Conservation (phyloP, 2,113 vertebrate genomes). For the Lepus timidus region DNA sequence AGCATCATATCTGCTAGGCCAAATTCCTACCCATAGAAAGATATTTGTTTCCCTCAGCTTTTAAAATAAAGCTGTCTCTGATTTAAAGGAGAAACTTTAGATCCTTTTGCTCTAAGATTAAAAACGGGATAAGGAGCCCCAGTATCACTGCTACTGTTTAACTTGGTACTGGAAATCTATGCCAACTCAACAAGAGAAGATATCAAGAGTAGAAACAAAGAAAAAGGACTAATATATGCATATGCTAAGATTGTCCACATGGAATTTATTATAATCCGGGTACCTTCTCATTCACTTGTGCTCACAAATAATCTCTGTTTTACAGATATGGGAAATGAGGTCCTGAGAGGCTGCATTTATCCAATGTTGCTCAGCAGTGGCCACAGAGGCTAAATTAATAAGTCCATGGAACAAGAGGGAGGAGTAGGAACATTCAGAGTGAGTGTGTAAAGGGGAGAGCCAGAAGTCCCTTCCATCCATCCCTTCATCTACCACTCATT, state of each 20-base stretch:
- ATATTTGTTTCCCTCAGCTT: not conserved
- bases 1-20: no score
- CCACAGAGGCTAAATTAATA: not conserved
- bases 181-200: not conserved
- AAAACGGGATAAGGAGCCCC: not conserved
- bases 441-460: not conserved
- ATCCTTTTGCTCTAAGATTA: not conserved
- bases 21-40: not conserved
- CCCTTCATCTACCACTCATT: not conserved
- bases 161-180: not conserved
- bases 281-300: not conserved
- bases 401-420: not conserved
- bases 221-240: not conserved
- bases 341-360: not conserved
- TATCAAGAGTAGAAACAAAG: not conserved
- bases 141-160: not conserved
- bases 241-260: not conserved
- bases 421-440: not conserved
- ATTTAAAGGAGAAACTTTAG: not conserved
- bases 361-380: not conserved
- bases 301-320: not conserved
- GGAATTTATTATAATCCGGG: not conserved
- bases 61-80: slow-evolving; percentile 11
- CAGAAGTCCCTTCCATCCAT: not conserved
- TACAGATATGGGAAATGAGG: not conserved